These are phyloP conservation scores for Hydrotaea diabolus DNA, from an alignment of 2,888 invertebrate genomes.

Conservation along the genomic window DNA sequence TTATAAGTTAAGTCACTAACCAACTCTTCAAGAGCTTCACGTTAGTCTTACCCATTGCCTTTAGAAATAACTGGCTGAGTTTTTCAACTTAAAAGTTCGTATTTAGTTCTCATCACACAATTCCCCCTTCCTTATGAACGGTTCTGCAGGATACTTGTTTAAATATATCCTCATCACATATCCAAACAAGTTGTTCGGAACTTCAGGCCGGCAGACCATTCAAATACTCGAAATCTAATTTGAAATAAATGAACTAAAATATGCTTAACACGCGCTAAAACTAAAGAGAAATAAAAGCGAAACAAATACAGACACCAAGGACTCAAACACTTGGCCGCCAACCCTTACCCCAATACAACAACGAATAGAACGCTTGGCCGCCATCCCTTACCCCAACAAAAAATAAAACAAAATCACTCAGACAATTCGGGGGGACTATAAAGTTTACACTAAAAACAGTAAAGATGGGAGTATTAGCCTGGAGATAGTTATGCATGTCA, in stretches of 20 bases:
- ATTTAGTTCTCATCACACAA: no score
- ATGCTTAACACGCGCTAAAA: slow-evolving; percentile 77
- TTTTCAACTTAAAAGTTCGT: no score
- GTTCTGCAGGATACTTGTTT: background rate
- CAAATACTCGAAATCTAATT: slow-evolving; percentile 73
- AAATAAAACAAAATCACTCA: no score
- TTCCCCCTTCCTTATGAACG: no score
- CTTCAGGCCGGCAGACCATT: background rate
- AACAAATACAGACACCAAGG: slow-evolving; percentile 57
- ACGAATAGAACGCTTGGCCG: no score
- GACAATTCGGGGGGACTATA: background rate
- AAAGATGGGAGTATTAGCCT: background rate
- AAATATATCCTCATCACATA: background rate
- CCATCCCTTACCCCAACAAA: background rate
- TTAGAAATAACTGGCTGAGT: no score
- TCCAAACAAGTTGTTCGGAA: background rate
- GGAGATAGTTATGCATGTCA: background rate
- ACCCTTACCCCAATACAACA: no score
- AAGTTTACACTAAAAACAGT: slow-evolving; percentile 17
- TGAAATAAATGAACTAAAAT: slow-evolving; percentile 78
- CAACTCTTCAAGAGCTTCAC: no score
- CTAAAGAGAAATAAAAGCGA: slow-evolving; percentile 34
- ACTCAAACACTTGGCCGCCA: slow-evolving; percentile 28
- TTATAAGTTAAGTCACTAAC: no score
- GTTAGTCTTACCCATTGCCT: no score